Conservation (phyloP, 2,113 vertebrate species). For the Lepisosteus oculatus region DNA sequence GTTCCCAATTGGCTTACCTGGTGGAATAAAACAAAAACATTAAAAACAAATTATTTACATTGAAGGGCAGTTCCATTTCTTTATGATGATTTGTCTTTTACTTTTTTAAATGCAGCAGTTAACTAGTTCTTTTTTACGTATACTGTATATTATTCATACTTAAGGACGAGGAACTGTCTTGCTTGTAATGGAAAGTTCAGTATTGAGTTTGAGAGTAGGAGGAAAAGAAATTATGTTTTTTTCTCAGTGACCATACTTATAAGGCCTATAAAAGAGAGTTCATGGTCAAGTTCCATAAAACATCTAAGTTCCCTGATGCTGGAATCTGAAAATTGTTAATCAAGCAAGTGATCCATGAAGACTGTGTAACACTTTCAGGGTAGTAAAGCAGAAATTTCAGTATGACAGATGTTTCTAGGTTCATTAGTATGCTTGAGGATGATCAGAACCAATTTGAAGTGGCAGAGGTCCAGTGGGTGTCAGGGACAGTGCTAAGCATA, state of each 20-base stretch:
- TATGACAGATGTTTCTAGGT: constrained; percentile 66
- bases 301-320: constrained; percentile 35
- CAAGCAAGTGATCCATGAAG: constrained; percentile 57
- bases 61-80: no score
- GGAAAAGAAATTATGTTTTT: background rate
- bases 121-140: no score
- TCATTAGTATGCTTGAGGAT: constrained; percentile 66
- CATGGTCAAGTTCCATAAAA: background rate
- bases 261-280: no score
- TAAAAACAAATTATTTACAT: no score
- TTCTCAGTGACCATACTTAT: background rate
- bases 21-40: no score
- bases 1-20: no score
- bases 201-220: background rate
- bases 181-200: background rate
- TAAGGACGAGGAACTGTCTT: no score
- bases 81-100: no score
- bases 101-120: no score
- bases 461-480: constrained; percentile 60
- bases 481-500: constrained; percentile 47
- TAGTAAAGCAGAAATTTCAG: constrained; percentile 37
- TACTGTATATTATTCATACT: no score
- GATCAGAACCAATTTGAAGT: constrained; percentile 43
- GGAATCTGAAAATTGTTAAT: constrained; percentile 53
- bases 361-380: constrained; percentile 46